Conservation (phyloP, 2,888 invertebrate genomes). For the Hoplodrina ambigua region DNA sequence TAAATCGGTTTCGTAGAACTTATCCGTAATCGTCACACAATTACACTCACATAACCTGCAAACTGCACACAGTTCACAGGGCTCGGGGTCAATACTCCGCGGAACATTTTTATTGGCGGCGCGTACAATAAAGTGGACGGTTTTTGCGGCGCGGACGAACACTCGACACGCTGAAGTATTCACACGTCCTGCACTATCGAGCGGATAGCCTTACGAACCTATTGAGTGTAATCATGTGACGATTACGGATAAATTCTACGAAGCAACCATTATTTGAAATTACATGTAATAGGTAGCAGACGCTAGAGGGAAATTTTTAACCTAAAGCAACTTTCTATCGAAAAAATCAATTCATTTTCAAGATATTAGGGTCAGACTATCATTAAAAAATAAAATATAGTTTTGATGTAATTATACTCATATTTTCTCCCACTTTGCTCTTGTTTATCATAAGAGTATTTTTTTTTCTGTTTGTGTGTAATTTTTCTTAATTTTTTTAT, state of each 20-base stretch:
- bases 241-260: not conserved
- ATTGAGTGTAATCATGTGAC: conserved; percentile 1
- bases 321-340: not conserved
- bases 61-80: not conserved
- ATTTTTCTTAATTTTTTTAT: too few relatives aligned
- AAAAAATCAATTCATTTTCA: too few relatives aligned
- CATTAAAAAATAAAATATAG: too few relatives aligned
- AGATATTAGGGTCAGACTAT: too few relatives aligned
- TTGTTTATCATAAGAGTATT: too few relatives aligned
- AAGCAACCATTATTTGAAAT: not conserved
- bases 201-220: conserved; percentile 14
- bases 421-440: too few relatives aligned
- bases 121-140: conserved; percentile 46
- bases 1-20: not conserved
- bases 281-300: not conserved
- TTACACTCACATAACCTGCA: not conserved
- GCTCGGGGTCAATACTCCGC: conserved; percentile 31
- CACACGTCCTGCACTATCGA: conserved; percentile 9
- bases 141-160: conserved; percentile 42
- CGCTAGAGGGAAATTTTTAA: not conserved
- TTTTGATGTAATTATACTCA: too few relatives aligned
- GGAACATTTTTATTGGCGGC: conserved; percentile 39
- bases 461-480: too few relatives aligned
- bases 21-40: not conserved
- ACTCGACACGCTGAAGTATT: conserved; percentile 31